Evolutionary conservation across 2,113 vertebrate species (phyloP), one percentile per base, ranked within the genome.

Genomic region (Rhizomys pruinosus): DNA sequence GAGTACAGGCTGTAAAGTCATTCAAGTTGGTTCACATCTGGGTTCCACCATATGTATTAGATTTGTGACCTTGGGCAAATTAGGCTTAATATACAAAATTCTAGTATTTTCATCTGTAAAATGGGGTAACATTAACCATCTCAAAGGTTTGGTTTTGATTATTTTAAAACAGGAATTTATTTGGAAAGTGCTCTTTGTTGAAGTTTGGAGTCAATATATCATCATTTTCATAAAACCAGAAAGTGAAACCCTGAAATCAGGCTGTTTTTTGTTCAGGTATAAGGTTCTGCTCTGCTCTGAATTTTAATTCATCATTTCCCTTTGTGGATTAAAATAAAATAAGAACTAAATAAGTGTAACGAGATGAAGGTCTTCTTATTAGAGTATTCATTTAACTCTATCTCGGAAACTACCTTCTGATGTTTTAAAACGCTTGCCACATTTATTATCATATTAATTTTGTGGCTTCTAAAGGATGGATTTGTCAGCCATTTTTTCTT

Each of bases 1-100:
- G 32, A 96, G 59, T 92, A 78, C 61, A 52, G 47, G 8, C 69
- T 93, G 79, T 89, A 80, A 93, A 76, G 55, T 93, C 61, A 85
- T 44, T 93, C 47, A 91, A 44, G 66, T 84, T 80, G 57, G 52
- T 90, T 96, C 73, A 95, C 29, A 95, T 95, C 63, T 94, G 92
- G 39, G 15, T 91, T 95, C 92, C 32, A 55, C 13, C 69, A 73
- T n/a, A n/a, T 90, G 55, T 79, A 52, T 80, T 94, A 90, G 82
- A 13, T 88, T 86, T 94, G 63, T 92, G 82, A 96, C 91, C 80
- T 95, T 95, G 95, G 94, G 95, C 95, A 96, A 93, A 92, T 95
- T 96, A 92, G n/a, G n/a, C 64, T 96, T 94, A 94, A 89, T 66
- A 79, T 92, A 78, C 87, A 86, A 17, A 91, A 86, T 32, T 76